Percentiles rank a stretch among this genome's conserved stretches.
Conservation (phyloP, 2,888 invertebrate genomes). For the Pristionchus japonicus region DNA sequence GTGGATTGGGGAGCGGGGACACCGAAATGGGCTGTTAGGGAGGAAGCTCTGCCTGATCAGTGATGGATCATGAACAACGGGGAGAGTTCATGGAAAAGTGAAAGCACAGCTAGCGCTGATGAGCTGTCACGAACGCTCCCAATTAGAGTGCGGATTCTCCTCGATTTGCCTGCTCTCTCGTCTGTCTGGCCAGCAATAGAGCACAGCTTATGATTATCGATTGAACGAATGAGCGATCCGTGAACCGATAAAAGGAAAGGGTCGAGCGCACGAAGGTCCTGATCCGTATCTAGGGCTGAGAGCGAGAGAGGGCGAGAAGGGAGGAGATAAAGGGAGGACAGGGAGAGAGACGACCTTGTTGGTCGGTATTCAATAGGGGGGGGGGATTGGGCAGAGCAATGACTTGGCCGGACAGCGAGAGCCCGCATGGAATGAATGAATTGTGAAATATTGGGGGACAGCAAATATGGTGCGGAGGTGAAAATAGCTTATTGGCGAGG, state of each 20-base stretch:
- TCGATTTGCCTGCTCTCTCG: background rate
- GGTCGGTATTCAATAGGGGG: background rate
- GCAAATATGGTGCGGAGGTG: too few species aligned
- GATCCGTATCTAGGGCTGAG: conserved; percentile 8
- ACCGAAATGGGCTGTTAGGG: background rate
- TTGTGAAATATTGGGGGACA: background rate
- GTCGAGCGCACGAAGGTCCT: background rate
- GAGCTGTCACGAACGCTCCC: background rate
- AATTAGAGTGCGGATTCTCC: background rate
- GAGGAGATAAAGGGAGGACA: background rate
- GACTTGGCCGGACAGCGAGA: background rate
- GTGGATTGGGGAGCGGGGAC: background rate
- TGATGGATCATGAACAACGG: background rate
- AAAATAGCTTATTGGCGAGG: too few species aligned
- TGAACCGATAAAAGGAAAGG: background rate
- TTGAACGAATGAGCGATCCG: background rate
- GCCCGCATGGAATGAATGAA: background rate
- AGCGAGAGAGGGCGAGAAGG: background rate
- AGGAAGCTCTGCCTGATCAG: too few species aligned
- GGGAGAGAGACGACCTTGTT: conserved; percentile 22
- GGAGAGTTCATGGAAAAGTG: background rate
- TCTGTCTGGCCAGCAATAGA: background rate
- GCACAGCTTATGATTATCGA: conserved; percentile 5
- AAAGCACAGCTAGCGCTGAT: background rate
- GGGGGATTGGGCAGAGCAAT: background rate